Evolutionary conservation across 2,113 vertebrate genomes (phyloP).

Genomic region (Xiphophorus maculatus): DNA sequence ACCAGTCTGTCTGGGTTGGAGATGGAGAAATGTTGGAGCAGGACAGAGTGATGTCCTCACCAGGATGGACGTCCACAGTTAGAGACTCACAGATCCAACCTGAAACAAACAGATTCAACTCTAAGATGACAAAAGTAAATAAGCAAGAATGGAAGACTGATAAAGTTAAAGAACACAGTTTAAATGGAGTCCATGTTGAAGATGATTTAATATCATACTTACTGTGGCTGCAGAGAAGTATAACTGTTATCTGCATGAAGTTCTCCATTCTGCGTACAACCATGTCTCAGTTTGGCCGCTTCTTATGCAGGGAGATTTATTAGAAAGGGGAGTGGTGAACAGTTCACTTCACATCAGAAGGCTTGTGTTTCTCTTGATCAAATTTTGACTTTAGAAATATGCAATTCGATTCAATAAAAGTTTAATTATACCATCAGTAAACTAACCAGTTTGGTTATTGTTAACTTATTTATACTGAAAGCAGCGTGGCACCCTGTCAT

Average conservation of each 20-base stretch:
- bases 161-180: too few species aligned
- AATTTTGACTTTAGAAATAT: too few species aligned
- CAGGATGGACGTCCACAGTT: not conserved
- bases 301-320: conserved; percentile 12
- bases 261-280: conserved; percentile 11
- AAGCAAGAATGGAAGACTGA: not conserved
- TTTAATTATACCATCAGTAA: too few species aligned
- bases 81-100: conserved; percentile 10
- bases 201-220: not conserved
- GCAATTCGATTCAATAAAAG: too few species aligned
- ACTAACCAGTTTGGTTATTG: too few species aligned
- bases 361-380: not conserved
- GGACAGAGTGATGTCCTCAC: fast-evolving
- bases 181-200: too few species aligned
- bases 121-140: not conserved
- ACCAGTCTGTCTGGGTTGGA: conserved; percentile 20
- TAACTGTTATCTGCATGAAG: conserved; percentile 5
- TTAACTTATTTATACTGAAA: too few species aligned
- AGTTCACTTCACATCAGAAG: not conserved
- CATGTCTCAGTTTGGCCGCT: fast-evolving
- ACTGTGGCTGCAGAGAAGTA: conserved; percentile 14
- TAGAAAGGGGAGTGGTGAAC: conserved; percentile 25
- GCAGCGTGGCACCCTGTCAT: too few species aligned
- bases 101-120: conserved; percentile 11
- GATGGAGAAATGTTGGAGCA: fast-evolving